Base-by-base conservation (phyloP, 64 coral and sea anemone species). In the Porites australiensis region DNA sequence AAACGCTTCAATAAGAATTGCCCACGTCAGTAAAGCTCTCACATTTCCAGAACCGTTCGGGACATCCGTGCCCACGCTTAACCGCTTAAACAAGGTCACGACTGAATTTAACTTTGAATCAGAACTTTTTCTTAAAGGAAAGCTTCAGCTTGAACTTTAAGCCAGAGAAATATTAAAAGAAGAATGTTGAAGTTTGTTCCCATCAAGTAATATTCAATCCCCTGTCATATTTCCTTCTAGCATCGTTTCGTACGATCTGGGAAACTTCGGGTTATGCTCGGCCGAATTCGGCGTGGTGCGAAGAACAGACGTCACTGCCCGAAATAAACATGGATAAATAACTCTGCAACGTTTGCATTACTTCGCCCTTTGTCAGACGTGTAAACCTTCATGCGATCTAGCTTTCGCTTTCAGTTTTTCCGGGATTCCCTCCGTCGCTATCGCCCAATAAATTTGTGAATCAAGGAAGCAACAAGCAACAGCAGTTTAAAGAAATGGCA, bases 401-500 rank as follows among this genome's bases (percentile, higher is more conserved):
- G n/a, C 57, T 82, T 82, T 77, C 27, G 14, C 1, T 64, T 66
- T 49, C 3, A 11, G 44, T n/a, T 82, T 60, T 64, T 82, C 79
- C 58, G 44, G 11, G 37, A 0, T 49, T 6, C 15, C 18, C 58
- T 37, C 27, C 27, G 27, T 37, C 27, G 27, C 27, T 37, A 37
- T 37, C 27, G 27, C 27, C 27, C 27, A 37, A 37, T 47, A 82
- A 82, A 44, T 60, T 43, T 64, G 44, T 10, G 45, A 43, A n/a
- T 1, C 7, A 48, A 65, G 58, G 49, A n/a, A 82, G 46, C 59
- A 0, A 10, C 13, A n/a, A 82, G 46, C 59, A 0, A 10, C 13
- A 82, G 13, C 27, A 79, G 27, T 62, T 5, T 15, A 90, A 49
- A 64, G 85, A 82, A 43, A 89, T 90, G 93, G 50, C 77, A 75